phyloP scores from a whole-genome alignment of 2,888 invertebrate species.

The Subacronicta megacephala region DNA sequence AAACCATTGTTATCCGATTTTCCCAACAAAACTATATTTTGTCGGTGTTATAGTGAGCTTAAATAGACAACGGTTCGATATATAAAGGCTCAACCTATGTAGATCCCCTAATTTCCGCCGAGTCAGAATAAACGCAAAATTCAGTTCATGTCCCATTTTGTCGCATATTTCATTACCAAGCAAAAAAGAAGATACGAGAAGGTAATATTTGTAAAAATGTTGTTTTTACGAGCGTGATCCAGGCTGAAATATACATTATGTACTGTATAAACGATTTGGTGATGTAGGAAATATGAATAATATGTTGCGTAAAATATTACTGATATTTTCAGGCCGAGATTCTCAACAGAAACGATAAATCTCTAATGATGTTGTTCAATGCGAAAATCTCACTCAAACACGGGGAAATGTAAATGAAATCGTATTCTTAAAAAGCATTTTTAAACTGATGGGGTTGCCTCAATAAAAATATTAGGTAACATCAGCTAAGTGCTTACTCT shows the following conservation, averaged over 20 bases:
- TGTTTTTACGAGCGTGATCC: constrained; percentile 56
- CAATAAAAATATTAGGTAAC: not conserved
- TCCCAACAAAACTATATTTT: constrained; percentile 22
- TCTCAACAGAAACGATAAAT: constrained; percentile 1
- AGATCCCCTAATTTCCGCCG: constrained; percentile 45
- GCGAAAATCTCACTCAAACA: not conserved
- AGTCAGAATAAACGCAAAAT: constrained; percentile 53
- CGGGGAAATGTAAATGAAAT: too few relatives aligned
- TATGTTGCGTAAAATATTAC: constrained; percentile 19
- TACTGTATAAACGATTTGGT: constrained; percentile 37
- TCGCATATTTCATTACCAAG: constrained; percentile 63
- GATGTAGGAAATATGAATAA: constrained; percentile 35
- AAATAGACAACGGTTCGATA: constrained; percentile 20
- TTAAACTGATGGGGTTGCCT: too few relatives aligned
- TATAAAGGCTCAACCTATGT: constrained; percentile 25
- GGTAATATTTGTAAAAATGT: constrained; percentile 54
- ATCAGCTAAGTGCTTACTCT: not conserved
- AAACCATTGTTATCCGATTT: constrained; percentile 39
- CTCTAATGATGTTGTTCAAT: not conserved
- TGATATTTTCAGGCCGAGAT: constrained; percentile 7
- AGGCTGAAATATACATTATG: constrained; percentile 36
- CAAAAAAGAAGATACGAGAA: constrained; percentile 53
- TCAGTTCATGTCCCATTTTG: constrained; percentile 58
- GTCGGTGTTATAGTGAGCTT: constrained; percentile 8
- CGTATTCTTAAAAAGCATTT: too few relatives aligned